Evolutionary conservation across 2,113 vertebrate species (phyloP).

Genomic region (Lophura nycthemera): DNA sequence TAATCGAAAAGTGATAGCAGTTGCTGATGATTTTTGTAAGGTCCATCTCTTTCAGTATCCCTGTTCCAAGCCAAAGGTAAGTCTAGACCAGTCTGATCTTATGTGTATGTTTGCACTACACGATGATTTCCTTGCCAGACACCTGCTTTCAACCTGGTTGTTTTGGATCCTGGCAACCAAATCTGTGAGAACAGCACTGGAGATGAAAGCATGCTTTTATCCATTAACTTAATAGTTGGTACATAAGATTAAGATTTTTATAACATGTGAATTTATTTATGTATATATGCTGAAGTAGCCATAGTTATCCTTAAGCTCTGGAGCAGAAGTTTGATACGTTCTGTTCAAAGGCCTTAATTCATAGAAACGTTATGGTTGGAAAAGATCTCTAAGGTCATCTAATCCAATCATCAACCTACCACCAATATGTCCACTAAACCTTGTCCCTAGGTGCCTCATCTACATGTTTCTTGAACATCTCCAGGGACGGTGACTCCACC

Average conservation of each 20-base stretch:
- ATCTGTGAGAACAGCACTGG: neutral
- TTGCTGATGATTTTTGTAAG: slow-evolving; percentile 98
- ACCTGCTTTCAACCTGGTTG: neutral
- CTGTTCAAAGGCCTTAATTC: neutral
- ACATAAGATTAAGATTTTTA: neutral
- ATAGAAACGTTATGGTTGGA: no score
- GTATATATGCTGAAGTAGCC: neutral
- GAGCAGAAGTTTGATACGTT: neutral
- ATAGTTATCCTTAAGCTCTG: neutral
- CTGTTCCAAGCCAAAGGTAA: slow-evolving; percentile 94
- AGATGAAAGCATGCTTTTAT: neutral
- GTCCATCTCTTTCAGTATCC: slow-evolving; percentile 97
- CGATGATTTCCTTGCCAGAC: neutral
- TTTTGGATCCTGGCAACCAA: neutral
- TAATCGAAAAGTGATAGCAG: slow-evolving; percentile 92
- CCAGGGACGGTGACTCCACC: no score
- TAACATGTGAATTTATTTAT: neutral
- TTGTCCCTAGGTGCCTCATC: no score
- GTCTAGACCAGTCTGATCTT: neutral
- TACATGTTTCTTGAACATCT: no score
- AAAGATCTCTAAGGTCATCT: no score
- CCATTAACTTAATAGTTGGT: neutral
- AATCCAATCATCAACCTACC: no score
- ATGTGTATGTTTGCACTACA: neutral
- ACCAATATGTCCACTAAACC: no score